These are phyloP conservation scores for Bedellia somnulentella DNA, from an alignment of 2,888 invertebrate genomes.

Conservation along the genomic window DNA sequence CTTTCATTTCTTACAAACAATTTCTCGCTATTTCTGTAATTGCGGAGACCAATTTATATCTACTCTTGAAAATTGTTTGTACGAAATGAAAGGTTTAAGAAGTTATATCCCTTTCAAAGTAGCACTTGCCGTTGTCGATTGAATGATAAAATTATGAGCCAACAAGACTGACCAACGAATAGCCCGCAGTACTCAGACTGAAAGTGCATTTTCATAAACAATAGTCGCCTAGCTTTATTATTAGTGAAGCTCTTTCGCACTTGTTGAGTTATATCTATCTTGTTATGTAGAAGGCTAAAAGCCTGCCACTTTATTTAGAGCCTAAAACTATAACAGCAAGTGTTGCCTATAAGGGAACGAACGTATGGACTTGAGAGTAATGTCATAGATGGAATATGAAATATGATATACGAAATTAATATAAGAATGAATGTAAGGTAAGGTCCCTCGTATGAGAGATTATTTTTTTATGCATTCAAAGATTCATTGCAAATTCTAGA, in stretches of 20 bases:
- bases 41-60: too few species aligned
- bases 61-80: too few species aligned
- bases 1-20: too few species aligned
- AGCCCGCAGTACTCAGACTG: slow-evolving; percentile 28
- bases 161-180: slow-evolving; percentile 25
- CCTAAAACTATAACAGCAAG: slow-evolving; percentile 25
- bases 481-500: slow-evolving; percentile 38
- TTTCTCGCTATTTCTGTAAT: too few species aligned
- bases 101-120: slow-evolving; percentile 1
- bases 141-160: too few species aligned
- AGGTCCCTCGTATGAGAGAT: slow-evolving; percentile 54
- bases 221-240: too few species aligned
- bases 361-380: slow-evolving; percentile 23
- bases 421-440: slow-evolving; percentile 57
- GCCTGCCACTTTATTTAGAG: too few species aligned
- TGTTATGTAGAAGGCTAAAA: too few species aligned
- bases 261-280: too few species aligned
- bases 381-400: slow-evolving; percentile 50
- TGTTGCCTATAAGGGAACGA: slow-evolving; percentile 27
- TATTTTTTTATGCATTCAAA: slow-evolving; percentile 59
- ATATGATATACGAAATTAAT: slow-evolving; percentile 51
- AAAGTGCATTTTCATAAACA: slow-evolving; percentile 37
- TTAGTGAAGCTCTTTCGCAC: too few species aligned
- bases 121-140: slow-evolving; percentile 23
- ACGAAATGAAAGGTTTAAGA: too few species aligned